Base-by-base conservation (phyloP, 2,888 invertebrate genomes). In the Trypoxylon attenuatum region DNA sequence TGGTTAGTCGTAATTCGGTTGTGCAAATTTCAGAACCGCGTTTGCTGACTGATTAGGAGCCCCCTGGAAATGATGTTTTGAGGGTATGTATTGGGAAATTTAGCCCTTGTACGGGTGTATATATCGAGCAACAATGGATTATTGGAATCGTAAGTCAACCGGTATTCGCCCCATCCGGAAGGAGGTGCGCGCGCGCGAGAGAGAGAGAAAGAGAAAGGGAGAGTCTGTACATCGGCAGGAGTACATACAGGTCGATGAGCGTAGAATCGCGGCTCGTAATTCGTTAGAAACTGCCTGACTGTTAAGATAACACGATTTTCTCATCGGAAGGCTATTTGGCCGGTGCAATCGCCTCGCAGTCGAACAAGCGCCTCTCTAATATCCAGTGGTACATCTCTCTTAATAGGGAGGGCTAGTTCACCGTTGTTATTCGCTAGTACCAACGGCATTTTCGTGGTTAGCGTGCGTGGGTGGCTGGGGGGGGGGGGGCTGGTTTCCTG, bases 381-480 rank as follows among this genome's bases (percentile, higher is more conserved):
- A 71, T 57, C 70, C 27, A 16, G 45, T 41, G 60, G 54, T 47
- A 54, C 69, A 68, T 69, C 55, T 60, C 72, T 56, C 71, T 68
- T 75, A 73, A 76, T 66, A 66, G 65, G 62, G 56, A 27, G 33
- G 55, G 51, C 65, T 51, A 63, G 50, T 59, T 54, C 51, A 47
- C 54, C 63, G 67, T 65, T 65, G 66, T 78, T 77, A 77, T 74
- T 78, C 74, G 63, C 72, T 59, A 63, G 72, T 73, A 66, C 68
- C 68, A 67, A n/a, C n/a, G n/a, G 55, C 63, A 51, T 55, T 59
- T 73, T 69, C 73, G 54, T 49, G 55, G 58, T 46, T 46, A 33
- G 1, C 1, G 2, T 27, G 27, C 59, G 57, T 52, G 29, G 46
- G 43, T 56, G 61, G 33, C 42, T 43, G 29, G 63, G n/a, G n/a